phyloP scores from a whole-genome alignment of 1,140 invertebrate species.

The Atopsyche davidsoni region DNA sequence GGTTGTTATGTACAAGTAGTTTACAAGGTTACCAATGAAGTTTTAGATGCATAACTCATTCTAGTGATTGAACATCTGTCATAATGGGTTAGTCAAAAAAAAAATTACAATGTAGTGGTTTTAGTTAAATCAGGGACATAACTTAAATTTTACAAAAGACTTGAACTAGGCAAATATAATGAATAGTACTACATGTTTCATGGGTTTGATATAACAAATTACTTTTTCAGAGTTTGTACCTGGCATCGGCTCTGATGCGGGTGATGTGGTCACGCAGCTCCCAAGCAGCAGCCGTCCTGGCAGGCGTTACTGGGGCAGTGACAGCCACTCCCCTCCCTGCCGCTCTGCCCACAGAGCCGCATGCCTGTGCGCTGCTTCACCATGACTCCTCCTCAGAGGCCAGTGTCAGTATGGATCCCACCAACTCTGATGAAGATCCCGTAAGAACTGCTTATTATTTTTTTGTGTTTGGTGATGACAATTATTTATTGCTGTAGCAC shows the following conservation, averaged over 20 bases:
- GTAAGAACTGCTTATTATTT: constrained; percentile 33
- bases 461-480: too few species aligned
- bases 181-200: too few species aligned
- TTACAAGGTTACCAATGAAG: too few species aligned
- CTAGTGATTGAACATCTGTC: too few species aligned
- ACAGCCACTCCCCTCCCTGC: constrained; percentile 49
- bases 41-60: too few species aligned
- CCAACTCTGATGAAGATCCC: constrained; percentile 62
- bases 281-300: constrained; percentile 44
- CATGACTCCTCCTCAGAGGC: constrained; percentile 60
- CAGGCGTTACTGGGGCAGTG: constrained; percentile 46
- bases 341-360: constrained; percentile 39
- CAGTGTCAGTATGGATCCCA: constrained; percentile 69
- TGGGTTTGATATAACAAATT: too few species aligned
- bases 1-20: too few species aligned
- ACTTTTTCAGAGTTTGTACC: constrained; percentile 66
- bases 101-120: constrained; percentile 11
- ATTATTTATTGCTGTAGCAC: not conserved
- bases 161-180: not conserved
- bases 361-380: constrained; percentile 33
- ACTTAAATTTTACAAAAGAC: not conserved
- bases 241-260: constrained; percentile 83
- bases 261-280: constrained; percentile 79
- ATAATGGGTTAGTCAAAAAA: too few species aligned
- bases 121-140: not conserved